phyloP scores from a whole-genome alignment of 2,888 invertebrate genomes.

The Galeruca laticollis region DNA sequence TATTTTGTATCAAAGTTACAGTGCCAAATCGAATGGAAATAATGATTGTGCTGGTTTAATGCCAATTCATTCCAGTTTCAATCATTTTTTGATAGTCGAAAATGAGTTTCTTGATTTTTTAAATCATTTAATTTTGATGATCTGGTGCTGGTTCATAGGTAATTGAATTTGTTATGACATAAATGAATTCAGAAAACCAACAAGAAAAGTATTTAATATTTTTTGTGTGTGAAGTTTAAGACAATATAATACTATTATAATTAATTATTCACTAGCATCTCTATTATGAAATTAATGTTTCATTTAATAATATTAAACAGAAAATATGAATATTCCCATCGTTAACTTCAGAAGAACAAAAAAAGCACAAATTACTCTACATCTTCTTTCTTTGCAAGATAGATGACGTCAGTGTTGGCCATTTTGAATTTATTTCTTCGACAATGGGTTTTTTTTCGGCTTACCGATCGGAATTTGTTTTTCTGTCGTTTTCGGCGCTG shows the following conservation, averaged over 20 bases:
- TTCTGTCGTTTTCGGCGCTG: slow-evolving; percentile 56
- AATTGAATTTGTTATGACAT: too few relatives aligned
- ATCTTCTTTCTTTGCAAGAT: slow-evolving; percentile 57
- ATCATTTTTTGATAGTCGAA: not conserved
- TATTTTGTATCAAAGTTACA: slow-evolving; percentile 29
- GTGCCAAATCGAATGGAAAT: slow-evolving; percentile 35
- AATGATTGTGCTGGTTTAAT: slow-evolving; percentile 37
- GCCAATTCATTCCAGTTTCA: slow-evolving; percentile 26
- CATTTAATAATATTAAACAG: not conserved
- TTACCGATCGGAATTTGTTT: slow-evolving; percentile 62
- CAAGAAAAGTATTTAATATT: too few relatives aligned
- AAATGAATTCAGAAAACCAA: too few relatives aligned
- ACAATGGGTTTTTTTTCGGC: slow-evolving; percentile 63
- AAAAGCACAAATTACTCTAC: slow-evolving; percentile 61
- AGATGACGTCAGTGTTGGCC: slow-evolving; percentile 61
- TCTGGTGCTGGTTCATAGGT: too few relatives aligned
- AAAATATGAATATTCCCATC: slow-evolving; percentile 55
- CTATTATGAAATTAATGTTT: not conserved
- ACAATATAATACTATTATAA: too few relatives aligned
- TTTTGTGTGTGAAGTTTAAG: too few relatives aligned
- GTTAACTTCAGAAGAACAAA: slow-evolving; percentile 54
- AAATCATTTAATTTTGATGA: too few relatives aligned
- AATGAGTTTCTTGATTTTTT: not conserved
- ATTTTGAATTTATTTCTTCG: slow-evolving; percentile 65
- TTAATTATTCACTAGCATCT: too few relatives aligned